Evolutionary conservation across 1,140 invertebrate genomes (phyloP).

Genomic region (Diachasmimorpha longicaudata): DNA sequence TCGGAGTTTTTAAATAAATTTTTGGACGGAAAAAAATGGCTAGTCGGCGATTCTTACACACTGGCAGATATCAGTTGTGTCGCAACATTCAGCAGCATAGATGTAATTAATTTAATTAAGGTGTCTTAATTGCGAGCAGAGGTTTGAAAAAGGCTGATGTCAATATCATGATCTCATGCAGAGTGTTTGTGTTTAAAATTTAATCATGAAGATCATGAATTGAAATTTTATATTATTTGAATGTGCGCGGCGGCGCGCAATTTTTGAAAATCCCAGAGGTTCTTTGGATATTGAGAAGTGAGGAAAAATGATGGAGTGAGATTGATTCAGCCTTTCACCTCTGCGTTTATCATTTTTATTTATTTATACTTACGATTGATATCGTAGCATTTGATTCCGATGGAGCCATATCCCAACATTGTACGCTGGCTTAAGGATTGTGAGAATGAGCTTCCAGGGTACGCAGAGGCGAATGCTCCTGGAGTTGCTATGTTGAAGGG

Average conservation of each 20-base stretch:
- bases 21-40: conserved; percentile 44
- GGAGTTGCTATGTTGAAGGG: no score
- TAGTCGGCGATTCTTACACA: conserved; percentile 40
- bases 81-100: background rate
- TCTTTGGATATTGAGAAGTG: no score
- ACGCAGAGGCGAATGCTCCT: conserved; percentile 21
- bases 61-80: conserved; percentile 42
- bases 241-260: no score
- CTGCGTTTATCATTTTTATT: conserved; percentile 9
- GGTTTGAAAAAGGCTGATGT: no score
- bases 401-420: conserved; percentile 36
- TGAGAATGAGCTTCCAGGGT: conserved; percentile 33
- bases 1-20: conserved; percentile 50
- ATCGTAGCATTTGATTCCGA: conserved; percentile 21
- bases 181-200: no score
- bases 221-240: no score
- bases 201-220: no score
- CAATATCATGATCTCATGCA: no score
- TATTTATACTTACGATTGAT: background rate
- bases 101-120: conserved; percentile 29
- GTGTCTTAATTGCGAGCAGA: no score
- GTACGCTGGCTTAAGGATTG: conserved; percentile 35
- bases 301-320: no score
- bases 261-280: no score
- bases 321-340: no score